Conservation (phyloP, 2,888 invertebrate genomes). For the Chromoteleia sp. region DNA sequence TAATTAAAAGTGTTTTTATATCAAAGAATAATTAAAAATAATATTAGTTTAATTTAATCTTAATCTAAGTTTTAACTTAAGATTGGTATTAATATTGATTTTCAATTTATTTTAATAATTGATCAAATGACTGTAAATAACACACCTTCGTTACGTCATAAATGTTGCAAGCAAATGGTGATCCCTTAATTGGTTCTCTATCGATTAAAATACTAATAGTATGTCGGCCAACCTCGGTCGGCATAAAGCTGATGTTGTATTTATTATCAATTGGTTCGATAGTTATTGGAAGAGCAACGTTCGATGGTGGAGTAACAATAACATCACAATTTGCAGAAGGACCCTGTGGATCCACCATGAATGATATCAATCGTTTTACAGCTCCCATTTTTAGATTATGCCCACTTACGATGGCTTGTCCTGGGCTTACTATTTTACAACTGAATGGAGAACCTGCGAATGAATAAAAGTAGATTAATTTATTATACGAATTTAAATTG, state of each 20-base stretch:
- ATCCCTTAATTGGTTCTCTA: conserved; percentile 94
- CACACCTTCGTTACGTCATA: conserved; percentile 94
- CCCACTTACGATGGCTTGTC: conserved; percentile 88
- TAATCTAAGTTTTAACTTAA: neutral
- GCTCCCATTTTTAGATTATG: conserved; percentile 89
- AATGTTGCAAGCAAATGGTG: conserved; percentile 97
- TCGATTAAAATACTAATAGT: conserved; percentile 93
- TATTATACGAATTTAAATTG: conserved; percentile 25
- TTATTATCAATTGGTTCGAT: conserved; percentile 88
- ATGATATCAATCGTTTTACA: conserved; percentile 88
- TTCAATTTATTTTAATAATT: neutral
- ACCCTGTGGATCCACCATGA: conserved; percentile 86
- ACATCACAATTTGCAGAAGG: conserved; percentile 81
- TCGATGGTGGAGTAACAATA: conserved; percentile 93
- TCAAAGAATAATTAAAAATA: no score
- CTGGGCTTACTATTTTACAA: conserved; percentile 91
- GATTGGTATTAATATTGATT: neutral
- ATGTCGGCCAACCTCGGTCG: conserved; percentile 94
- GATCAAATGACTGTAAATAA: neutral
- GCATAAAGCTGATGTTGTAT: conserved; percentile 92
- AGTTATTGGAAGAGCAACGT: conserved; percentile 91
- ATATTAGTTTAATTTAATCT: no score
- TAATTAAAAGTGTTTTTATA: no score
- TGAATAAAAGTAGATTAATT: neutral
- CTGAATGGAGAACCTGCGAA: conserved; percentile 95